Evolutionary conservation across 1,140 invertebrate species (phyloP).

Genomic region (Drosophila saltans): DNA sequence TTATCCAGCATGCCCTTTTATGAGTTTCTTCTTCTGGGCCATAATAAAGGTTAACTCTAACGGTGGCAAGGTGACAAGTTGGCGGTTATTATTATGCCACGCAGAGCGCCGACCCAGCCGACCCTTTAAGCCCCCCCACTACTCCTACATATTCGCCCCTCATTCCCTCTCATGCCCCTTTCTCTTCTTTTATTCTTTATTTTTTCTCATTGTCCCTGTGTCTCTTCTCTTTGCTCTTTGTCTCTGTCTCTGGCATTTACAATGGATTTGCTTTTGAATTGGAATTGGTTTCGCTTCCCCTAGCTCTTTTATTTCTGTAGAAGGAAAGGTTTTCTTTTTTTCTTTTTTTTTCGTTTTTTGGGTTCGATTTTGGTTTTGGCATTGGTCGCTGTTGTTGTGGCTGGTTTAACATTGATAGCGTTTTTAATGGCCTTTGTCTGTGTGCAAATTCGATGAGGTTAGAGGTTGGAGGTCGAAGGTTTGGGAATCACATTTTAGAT

Average conservation of each 20-base stretch:
- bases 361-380: slow-evolving; percentile 35
- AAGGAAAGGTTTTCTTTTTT: slow-evolving; percentile 25
- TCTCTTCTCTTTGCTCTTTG: neutral
- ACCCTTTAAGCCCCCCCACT: neutral
- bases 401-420: slow-evolving; percentile 62
- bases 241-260: slow-evolving; percentile 42
- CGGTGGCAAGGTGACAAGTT: slow-evolving; percentile 70
- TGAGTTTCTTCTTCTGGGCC: slow-evolving; percentile 31
- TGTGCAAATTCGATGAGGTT: slow-evolving; percentile 57
- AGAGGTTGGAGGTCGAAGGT: neutral
- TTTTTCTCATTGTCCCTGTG: neutral
- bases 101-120: slow-evolving; percentile 21
- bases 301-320: slow-evolving; percentile 26
- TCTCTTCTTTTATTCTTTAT: neutral
- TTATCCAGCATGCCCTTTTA: slow-evolving; percentile 63
- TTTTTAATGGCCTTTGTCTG: slow-evolving; percentile 72
- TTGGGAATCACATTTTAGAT: slow-evolving; percentile 14
- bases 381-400: slow-evolving; percentile 36
- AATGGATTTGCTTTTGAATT: slow-evolving; percentile 75
- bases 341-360: slow-evolving; percentile 17
- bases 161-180: neutral
- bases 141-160: neutral
- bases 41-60: slow-evolving; percentile 52
- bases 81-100: slow-evolving; percentile 78
- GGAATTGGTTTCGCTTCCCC: slow-evolving; percentile 58